Evolutionary conservation across 2,888 invertebrate species (phyloP).

Genomic region (Scaptomyza flava): DNA sequence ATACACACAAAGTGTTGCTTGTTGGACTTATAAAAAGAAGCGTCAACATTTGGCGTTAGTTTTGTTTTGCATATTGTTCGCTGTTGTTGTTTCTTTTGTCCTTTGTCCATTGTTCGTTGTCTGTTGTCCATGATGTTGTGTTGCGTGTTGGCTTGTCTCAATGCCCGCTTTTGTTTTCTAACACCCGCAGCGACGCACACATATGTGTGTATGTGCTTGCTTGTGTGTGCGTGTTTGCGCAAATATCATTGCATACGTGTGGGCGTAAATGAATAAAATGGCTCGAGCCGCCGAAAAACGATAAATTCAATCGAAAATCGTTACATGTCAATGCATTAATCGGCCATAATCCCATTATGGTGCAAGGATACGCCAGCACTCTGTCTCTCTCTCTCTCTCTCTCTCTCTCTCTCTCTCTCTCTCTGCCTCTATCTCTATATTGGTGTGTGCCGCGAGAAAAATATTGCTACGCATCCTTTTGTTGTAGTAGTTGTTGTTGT

Average conservation of each 20-base stretch:
- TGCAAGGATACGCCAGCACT: slow-evolving; percentile 79
- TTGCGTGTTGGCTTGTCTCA: slow-evolving; percentile 58
- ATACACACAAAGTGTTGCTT: slow-evolving; percentile 37
- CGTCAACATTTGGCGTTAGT: slow-evolving; percentile 66
- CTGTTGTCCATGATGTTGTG: slow-evolving; percentile 9
- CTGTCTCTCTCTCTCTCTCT: slow-evolving; percentile 14
- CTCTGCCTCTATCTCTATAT: slow-evolving; percentile 26
- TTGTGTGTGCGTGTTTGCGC: slow-evolving; percentile 45
- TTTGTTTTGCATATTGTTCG: slow-evolving; percentile 74
- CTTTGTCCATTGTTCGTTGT: slow-evolving; percentile 23
- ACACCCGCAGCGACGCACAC: slow-evolving; percentile 76
- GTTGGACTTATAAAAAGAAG: slow-evolving; percentile 33
- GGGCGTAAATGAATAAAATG: slow-evolving; percentile 82
- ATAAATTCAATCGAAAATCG: slow-evolving; percentile 85
- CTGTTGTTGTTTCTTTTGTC: slow-evolving; percentile 17
- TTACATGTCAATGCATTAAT: slow-evolving; percentile 85
- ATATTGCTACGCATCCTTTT: slow-evolving; percentile 77
- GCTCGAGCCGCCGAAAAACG: slow-evolving; percentile 81
- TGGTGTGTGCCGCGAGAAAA: slow-evolving; percentile 70
- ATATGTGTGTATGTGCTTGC: too few species aligned
- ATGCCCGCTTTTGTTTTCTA: slow-evolving; percentile 75
- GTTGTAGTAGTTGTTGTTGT: slow-evolving; percentile 57
- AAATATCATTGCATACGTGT: slow-evolving; percentile 79
- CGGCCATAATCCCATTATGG: slow-evolving; percentile 85
- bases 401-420: slow-evolving; percentile 6